A percentile compares a stretch with the other conserved stretches of the same genome.
phyloP scores from a whole-genome alignment of 2,113 vertebrate species.

The Lichenostomus cassidix region DNA sequence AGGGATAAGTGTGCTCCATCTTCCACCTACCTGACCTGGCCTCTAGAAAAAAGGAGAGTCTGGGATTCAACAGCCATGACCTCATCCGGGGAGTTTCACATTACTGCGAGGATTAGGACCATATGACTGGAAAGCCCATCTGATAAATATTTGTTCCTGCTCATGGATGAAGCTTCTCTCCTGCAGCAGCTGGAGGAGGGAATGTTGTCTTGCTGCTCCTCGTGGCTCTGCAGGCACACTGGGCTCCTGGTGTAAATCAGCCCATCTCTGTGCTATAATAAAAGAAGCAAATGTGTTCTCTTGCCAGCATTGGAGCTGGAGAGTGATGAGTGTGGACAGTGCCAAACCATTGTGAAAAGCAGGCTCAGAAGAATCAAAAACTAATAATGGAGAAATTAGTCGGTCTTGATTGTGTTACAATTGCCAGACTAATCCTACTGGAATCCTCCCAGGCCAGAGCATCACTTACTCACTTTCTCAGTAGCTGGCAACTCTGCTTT shows the following conservation, averaged over 20 bases:
- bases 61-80: constrained; percentile 27
- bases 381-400: constrained; percentile 18
- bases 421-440: not conserved
- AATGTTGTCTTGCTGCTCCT: not conserved
- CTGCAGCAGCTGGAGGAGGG: not conserved
- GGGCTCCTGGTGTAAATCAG: not conserved
- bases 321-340: not conserved
- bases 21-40: constrained; percentile 9
- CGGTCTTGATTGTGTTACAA: not conserved
- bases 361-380: constrained; percentile 29
- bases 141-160: constrained; percentile 45
- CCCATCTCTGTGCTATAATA: not conserved
- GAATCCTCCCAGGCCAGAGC: constrained; percentile 20
- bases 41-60: not conserved
- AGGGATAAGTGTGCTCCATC: not conserved
- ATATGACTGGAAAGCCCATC: constrained; percentile 45
- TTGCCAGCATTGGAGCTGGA: not conserved
- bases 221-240: not conserved
- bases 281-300: not conserved
- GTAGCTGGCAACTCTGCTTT: constrained; percentile 11
- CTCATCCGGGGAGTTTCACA: constrained; percentile 43
- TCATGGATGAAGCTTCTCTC: not conserved
- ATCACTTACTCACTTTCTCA: not conserved
- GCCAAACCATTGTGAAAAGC: constrained; percentile 28
- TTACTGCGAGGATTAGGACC: constrained; percentile 35